phyloP scores from a whole-genome alignment of 2,888 invertebrate genomes.

The Anaspis maculata region DNA sequence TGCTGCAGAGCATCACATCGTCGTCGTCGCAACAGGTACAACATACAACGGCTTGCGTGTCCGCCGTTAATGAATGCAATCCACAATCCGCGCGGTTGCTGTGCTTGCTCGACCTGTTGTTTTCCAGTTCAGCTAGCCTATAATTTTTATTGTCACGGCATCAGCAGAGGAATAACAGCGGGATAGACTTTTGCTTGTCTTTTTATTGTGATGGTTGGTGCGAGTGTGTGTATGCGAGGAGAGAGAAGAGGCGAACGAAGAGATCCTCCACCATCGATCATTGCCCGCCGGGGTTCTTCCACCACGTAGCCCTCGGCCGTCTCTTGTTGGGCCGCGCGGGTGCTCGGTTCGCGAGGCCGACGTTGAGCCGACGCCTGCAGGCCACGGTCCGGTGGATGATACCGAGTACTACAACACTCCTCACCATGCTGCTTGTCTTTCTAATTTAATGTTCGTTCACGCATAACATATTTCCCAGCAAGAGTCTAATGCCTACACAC shows the following conservation, averaged over 20 bases:
- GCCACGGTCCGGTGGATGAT: slow-evolving; percentile 17
- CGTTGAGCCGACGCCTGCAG: slow-evolving; percentile 7
- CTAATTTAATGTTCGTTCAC: slow-evolving; percentile 39
- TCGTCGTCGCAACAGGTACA: too few relatives aligned
- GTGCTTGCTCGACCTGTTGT: slow-evolving; percentile 47
- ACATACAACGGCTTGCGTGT: slow-evolving; percentile 44
- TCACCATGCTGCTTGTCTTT: slow-evolving; percentile 36
- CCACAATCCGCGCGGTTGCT: slow-evolving; percentile 44
- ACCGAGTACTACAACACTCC: slow-evolving; percentile 28
- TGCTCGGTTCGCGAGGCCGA: slow-evolving; percentile 2
- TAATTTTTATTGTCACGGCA: slow-evolving; percentile 55
- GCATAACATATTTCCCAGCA: slow-evolving; percentile 36
- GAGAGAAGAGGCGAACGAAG: too few relatives aligned
- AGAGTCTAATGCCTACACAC: slow-evolving; percentile 37
- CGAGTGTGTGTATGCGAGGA: too few relatives aligned
- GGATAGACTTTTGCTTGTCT: slow-evolving; percentile 41
- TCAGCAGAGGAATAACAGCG: slow-evolving; percentile 48
- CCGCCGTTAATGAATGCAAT: slow-evolving; percentile 51
- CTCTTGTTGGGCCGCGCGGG: slow-evolving; percentile 5
- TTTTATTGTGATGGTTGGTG: slow-evolving; percentile 36
- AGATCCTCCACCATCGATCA: slow-evolving; percentile 40
- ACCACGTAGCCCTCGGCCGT: slow-evolving; percentile 10
- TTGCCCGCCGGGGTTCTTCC: slow-evolving; percentile 16
- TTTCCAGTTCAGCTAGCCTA: slow-evolving; percentile 53
- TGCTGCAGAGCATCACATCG: too few relatives aligned